Evolutionary conservation across 2,113 vertebrate species (phyloP).

Genomic region (Dipodomys stephensi): DNA sequence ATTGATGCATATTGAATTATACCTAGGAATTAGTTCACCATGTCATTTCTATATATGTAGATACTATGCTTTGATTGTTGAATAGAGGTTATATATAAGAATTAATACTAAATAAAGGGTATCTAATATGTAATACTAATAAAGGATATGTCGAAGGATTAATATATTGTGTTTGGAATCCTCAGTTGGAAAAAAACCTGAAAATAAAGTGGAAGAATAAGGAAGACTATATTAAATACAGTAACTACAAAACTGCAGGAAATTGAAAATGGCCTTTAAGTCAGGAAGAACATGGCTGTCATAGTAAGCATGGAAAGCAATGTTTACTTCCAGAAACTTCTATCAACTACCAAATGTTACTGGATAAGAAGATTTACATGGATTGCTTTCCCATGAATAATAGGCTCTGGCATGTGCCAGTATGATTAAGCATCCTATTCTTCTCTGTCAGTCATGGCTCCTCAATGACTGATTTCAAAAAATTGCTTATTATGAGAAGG

Average conservation of each 20-base stretch:
- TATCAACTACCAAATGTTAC: neutral
- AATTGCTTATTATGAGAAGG: conserved; percentile 52
- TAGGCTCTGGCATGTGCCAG: conserved; percentile 25
- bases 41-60: too few relatives aligned
- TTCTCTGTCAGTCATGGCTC: conserved; percentile 60
- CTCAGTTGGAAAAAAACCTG: neutral
- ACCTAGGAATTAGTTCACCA: too few relatives aligned
- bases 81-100: neutral
- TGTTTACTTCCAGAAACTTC: neutral
- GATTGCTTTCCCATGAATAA: conserved; percentile 39
- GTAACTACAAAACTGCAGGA: neutral
- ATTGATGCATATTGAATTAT: too few relatives aligned
- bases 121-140: neutral
- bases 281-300: neutral
- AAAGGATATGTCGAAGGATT: neutral
- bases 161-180: neutral
- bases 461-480: conserved; percentile 66
- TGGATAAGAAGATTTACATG: conserved; percentile 15
- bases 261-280: neutral
- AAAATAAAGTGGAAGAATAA: neutral
- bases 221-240: neutral
- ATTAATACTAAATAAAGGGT: neutral
- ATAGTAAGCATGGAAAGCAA: neutral
- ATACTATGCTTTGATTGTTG: neutral
- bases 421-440: conserved; percentile 56